These are phyloP conservation scores for Hetaerina titia DNA, from an alignment of 2,888 invertebrate genomes.

Conservation along the genomic window DNA sequence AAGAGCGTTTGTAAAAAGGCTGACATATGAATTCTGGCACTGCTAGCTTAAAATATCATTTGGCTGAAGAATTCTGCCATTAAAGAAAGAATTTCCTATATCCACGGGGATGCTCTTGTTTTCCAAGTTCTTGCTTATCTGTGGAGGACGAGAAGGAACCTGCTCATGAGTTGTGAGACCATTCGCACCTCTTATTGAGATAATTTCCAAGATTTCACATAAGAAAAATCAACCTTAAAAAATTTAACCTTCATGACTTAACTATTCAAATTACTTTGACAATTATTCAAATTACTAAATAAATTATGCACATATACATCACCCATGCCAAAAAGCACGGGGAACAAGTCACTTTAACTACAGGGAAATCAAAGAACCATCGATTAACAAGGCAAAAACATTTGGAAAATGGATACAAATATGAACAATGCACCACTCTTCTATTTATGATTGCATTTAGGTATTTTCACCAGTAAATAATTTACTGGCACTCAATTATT, in stretches of 20 bases:
- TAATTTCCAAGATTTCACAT: background rate
- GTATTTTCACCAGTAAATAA: too few species aligned
- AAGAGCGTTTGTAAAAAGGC: background rate
- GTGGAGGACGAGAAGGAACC: slow-evolving; percentile 65
- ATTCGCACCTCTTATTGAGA: slow-evolving; percentile 12
- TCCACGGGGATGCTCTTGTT: slow-evolving; percentile 33
- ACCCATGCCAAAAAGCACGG: background rate
- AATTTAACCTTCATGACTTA: background rate
- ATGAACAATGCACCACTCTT: too few species aligned
- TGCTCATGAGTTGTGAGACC: slow-evolving; percentile 66
- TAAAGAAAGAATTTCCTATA: slow-evolving; percentile 46
- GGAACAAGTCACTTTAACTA: background rate
- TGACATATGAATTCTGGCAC: background rate
- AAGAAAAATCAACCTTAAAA: background rate
- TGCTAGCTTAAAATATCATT: slow-evolving; percentile 57
- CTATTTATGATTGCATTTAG: too few species aligned
- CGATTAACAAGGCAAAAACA: background rate
- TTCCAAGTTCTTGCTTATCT: slow-evolving; percentile 54
- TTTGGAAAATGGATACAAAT: background rate
- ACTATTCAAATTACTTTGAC: too few species aligned
- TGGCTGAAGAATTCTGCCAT: slow-evolving; percentile 47
- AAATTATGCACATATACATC: too few species aligned
- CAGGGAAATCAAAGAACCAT: background rate
- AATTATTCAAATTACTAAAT: too few species aligned
- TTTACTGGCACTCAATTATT: too few species aligned